Base-by-base conservation (phyloP, 2,888 invertebrate genomes). In the Hypsopygia costalis region DNA sequence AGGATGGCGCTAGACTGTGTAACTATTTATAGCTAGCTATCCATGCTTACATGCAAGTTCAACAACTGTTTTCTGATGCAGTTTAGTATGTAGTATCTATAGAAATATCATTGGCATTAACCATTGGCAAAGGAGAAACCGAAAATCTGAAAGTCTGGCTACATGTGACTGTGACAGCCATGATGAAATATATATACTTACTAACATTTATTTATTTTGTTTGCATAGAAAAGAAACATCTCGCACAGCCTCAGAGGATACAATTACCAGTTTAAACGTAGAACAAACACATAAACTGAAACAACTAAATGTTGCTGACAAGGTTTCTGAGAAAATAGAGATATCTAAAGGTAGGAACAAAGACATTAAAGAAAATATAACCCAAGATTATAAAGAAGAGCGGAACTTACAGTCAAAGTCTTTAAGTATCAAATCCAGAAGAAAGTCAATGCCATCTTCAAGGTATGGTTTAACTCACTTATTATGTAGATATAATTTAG, bases 381-480 rank as follows among this genome's bases (percentile, higher is more conserved):
- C 37, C 3, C 49, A 51, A 41, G 37, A 43, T 31, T 34, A 40
- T 8, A 40, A 36, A 34, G 25, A 27, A 34, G 31, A 38, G n/a
- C 8, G 11, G 37, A 11, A 49, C 4, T 16, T 16, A 16, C 41
- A 6, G 31, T 11, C 21, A 7, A 27, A 28, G 7, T 16, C 58
- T 30, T 38, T 34, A 4, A 62, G 56, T 43, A 69, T 81, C 40
- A 62, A 46, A 20, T 49, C 62, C 31, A 70, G 81, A 52, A 60
- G 79, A 21, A 81, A 81, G 48, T 81, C 80, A 22, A 69, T 76
- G 65, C 69, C 75, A 27, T 60, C 54, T 43, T 36, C 51, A n/a
- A 67, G 66, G 82, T 81, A 60, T 58, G 43, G 35, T 3, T 27
- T 10, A n/a, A 6, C 16, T 16, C 16, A 16, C 16, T 3, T 4